A percentile compares a stretch with the other conserved stretches of the same genome.
Conservation (phyloP, 2,113 vertebrate species). For the Boleophthalmus pectinirostris region DNA sequence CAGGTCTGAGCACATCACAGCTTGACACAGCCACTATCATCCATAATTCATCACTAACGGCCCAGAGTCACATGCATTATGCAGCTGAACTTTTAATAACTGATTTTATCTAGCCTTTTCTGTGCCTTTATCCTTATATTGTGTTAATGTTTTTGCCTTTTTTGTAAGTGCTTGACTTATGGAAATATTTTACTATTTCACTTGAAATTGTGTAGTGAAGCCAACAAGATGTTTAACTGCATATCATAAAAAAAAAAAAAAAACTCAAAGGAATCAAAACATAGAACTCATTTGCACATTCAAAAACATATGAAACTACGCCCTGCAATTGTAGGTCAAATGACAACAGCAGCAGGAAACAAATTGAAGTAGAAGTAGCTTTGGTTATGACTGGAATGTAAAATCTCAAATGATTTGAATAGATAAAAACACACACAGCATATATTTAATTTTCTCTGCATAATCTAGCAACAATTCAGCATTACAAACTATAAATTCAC, state of each 20-base stretch:
- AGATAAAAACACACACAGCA: not conserved
- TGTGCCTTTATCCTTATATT: slow-evolving; percentile 7
- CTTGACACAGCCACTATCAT: slow-evolving; percentile 51
- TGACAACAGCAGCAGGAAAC: slow-evolving; percentile 16
- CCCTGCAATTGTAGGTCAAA: slow-evolving; percentile 35
- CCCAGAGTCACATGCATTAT: slow-evolving; percentile 47
- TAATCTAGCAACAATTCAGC: no score
- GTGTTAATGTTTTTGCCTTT: not conserved
- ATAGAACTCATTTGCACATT: not conserved
- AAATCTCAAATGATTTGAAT: not conserved
- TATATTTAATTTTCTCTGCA: not conserved
- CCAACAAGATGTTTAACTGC: no score
- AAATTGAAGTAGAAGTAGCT: slow-evolving; percentile 10
- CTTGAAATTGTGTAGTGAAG: not conserved
- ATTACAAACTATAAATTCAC: no score
- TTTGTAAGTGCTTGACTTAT: not conserved
- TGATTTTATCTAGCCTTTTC: slow-evolving; percentile 32
- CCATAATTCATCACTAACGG: slow-evolving; percentile 59
- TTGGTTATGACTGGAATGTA: not conserved
- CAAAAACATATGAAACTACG: slow-evolving; percentile 28
- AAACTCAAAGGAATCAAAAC: no score
- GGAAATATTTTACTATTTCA: not conserved
- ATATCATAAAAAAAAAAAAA: no score
- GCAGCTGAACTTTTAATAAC: slow-evolving; percentile 38
- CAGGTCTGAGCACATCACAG: slow-evolving; percentile 48